Evolutionary conservation across 2,113 vertebrate genomes (phyloP).

Genomic region (Pachycephala philippinensis): DNA sequence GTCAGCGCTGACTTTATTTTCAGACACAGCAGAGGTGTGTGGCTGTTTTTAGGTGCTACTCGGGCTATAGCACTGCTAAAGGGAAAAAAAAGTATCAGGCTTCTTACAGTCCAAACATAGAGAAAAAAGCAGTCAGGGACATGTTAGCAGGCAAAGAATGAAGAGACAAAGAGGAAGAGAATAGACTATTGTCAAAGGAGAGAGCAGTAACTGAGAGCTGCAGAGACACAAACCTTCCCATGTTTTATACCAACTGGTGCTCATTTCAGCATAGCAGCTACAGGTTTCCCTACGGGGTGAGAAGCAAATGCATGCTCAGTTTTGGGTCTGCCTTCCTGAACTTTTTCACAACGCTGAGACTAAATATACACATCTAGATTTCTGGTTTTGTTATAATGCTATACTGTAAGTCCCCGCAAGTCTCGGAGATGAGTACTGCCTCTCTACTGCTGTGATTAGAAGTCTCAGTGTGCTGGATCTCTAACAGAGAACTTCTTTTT

Average conservation of each 20-base stretch:
- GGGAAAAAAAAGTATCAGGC: no score
- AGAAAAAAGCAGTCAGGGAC: neutral
- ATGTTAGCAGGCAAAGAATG: neutral
- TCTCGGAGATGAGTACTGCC: neutral
- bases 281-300: neutral
- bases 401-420: neutral
- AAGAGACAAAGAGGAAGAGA: neutral
- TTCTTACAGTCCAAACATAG: neutral
- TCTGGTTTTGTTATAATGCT: neutral
- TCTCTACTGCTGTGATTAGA: neutral
- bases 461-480: neutral
- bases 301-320: fast-evolving
- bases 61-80: neutral
- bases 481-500: neutral
- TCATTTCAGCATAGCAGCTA: neutral
- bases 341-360: neutral
- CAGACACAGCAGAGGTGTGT: neutral
- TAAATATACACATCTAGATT: neutral
- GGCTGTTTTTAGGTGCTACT: neutral
- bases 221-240: neutral
- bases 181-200: neutral
- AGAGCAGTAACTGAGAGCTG: neutral
- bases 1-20: fast-evolving
- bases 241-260: neutral
- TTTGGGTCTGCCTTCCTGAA: neutral